Evolutionary conservation across 2,797 vertebrate genomes (phyloP).

Genomic region (Cynopterus sphinx): DNA sequence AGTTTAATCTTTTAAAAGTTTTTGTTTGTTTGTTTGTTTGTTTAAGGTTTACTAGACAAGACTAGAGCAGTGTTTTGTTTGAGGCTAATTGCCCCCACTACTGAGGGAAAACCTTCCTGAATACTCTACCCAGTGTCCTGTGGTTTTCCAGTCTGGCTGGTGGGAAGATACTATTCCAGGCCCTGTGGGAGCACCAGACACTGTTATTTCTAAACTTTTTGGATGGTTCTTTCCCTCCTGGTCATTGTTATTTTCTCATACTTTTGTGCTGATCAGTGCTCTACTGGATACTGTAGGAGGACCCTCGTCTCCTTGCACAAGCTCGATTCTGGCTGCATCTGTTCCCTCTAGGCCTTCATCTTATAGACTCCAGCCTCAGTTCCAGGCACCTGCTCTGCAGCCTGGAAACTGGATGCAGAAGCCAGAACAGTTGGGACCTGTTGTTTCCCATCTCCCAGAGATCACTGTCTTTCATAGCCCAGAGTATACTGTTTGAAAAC

Average conservation of each 20-base stretch:
- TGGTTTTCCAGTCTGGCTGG: neutral
- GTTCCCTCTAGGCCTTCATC: neutral
- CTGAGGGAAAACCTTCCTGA: neutral
- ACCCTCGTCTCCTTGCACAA: neutral
- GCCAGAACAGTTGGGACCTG: fast-evolving
- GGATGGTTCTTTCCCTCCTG: neutral
- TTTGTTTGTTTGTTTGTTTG: neutral
- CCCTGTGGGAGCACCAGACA: neutral
- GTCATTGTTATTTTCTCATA: neutral
- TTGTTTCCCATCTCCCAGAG: neutral
- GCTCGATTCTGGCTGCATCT: neutral
- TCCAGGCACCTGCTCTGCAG: fast-evolving
- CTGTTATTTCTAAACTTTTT: neutral
- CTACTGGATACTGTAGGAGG: neutral
- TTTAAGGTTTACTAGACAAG: neutral
- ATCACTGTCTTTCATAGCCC: neutral
- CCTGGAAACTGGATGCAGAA: neutral
- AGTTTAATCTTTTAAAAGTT: neutral
- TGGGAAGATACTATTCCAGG: neutral
- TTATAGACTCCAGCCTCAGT: neutral
- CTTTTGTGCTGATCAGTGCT: neutral
- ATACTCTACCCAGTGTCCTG: neutral
- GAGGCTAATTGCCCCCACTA: fast-evolving
- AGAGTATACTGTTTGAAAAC: fast-evolving
- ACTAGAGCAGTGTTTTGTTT: neutral